These are phyloP conservation scores for Noctua comes DNA, from an alignment of 2,888 invertebrate species.

Conservation along the genomic window DNA sequence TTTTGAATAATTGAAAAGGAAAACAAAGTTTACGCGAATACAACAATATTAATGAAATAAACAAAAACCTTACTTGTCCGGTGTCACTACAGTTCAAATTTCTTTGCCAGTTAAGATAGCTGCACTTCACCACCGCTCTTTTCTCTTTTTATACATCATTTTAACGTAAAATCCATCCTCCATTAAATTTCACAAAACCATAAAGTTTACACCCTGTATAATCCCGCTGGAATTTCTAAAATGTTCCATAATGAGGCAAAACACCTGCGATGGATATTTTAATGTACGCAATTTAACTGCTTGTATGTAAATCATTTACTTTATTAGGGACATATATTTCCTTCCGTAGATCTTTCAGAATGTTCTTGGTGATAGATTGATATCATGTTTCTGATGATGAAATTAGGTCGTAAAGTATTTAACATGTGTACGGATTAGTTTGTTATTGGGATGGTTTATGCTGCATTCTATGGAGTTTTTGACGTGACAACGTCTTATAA, in stretches of 20 bases:
- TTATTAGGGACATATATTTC: conserved; percentile 59
- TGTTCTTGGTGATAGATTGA: conserved; percentile 51
- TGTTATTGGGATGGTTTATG: neutral
- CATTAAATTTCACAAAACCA: neutral
- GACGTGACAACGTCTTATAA: no score
- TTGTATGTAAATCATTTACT: conserved; percentile 59
- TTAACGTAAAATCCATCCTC: neutral
- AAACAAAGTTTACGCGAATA: neutral
- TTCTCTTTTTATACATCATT: neutral
- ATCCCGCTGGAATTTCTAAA: conserved; percentile 69
- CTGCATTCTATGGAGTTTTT: neutral
- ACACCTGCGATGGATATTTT: conserved; percentile 75
- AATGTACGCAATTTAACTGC: conserved; percentile 61
- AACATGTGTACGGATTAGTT: conserved; percentile 18
- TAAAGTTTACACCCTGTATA: conserved; percentile 52
- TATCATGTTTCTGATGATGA: conserved; percentile 33
- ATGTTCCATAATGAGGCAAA: conserved; percentile 76
- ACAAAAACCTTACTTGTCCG: neutral
- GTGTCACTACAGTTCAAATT: neutral
- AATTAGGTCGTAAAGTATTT: conserved; percentile 25
- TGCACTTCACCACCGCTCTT: neutral
- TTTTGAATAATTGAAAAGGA: neutral
- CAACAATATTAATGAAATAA: neutral
- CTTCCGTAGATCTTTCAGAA: conserved; percentile 28
- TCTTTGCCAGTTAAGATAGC: neutral